Base-by-base conservation (phyloP, 2,113 vertebrate genomes). In the Perca fluviatilis region DNA sequence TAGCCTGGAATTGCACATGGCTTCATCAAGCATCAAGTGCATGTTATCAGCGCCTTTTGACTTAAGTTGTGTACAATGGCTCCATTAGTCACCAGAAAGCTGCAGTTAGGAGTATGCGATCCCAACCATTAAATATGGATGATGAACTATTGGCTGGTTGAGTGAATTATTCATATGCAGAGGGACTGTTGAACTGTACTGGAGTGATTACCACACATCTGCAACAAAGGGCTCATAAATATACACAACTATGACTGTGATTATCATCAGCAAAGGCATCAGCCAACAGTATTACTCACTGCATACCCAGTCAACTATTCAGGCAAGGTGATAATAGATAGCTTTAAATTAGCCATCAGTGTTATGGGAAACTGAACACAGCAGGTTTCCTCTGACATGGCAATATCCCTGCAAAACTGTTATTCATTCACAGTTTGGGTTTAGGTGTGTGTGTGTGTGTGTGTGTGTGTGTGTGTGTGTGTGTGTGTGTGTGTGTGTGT, bases 81-180 rank as follows among this genome's bases (percentile, higher is more conserved):
- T 73, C 85, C 80, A 92, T 92, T 87, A 92, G 89, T 69, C 73
- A 86, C 92, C 66, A 90, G 77, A 88, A 86, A 87, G 82, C 84
- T 90, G 87, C 74, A 73, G 84, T 79, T 76, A 78, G 71, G 72
- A 86, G 77, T 74, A 71, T 53, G 70, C 50, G 61, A 92, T 88
- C 77, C 73, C 53, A 47, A n/a, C 19, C 83, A 94, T 95, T 90
- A 91, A 94, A 94, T 87, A 95, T 93, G 57, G 78, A 95, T 93
- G 92, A 88, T 64, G 88, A 89, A 87, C 83, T 93, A 91, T 77
- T 78, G 91, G 86, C 77, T 85, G 36, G 84, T 87, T 85, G 79
- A 83, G 77, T 43, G 77, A 94, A 95, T 95, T 93, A 95, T 95
- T 95, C 71, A 96, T 92, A 82, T 46, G 30, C 36, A 73, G 74